A percentile compares a stretch with the other conserved stretches of the same genome.
Evolutionary conservation across 2,888 invertebrate genomes (phyloP).

Genomic region (Caenorhabditis plicata): DNA sequence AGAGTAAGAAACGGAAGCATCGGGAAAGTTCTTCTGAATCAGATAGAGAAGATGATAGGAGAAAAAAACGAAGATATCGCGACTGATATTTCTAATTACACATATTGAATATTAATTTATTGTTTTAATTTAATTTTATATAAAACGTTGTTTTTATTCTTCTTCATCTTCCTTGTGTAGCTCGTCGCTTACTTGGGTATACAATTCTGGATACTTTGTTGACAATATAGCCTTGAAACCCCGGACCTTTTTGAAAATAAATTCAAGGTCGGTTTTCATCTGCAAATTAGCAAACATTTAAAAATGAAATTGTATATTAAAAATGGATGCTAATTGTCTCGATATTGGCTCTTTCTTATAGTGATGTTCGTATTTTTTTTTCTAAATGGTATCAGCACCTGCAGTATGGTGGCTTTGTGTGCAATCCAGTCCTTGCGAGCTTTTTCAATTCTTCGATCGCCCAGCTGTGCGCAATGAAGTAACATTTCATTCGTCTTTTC

Average conservation of each 20-base stretch:
- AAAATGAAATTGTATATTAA: too few species aligned
- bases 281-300: constrained; percentile 17
- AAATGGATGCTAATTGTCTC: too few species aligned
- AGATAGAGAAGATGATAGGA: constrained; percentile 1
- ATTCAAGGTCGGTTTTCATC: constrained; percentile 91
- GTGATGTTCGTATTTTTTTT: too few species aligned
- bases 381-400: constrained; percentile 27
- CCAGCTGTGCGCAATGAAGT: constrained; percentile 91
- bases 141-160: constrained; percentile 7
- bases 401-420: constrained; percentile 79
- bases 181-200: constrained; percentile 26
- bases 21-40: neutral
- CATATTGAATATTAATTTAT: neutral
- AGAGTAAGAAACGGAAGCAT: constrained; percentile 13
- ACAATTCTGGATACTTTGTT: constrained; percentile 52
- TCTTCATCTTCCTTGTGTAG: constrained; percentile 12
- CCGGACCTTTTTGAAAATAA: constrained; percentile 87
- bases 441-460: constrained; percentile 81
- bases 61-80: neutral
- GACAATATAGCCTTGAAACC: constrained; percentile 54
- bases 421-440: constrained; percentile 86
- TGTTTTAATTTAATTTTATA: neutral
- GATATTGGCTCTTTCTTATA: too few species aligned
- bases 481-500: constrained; percentile 99
- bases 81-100: neutral